These are phyloP conservation scores for Pavo muticus DNA, from an alignment of 2,113 vertebrate genomes.

Conservation along the genomic window DNA sequence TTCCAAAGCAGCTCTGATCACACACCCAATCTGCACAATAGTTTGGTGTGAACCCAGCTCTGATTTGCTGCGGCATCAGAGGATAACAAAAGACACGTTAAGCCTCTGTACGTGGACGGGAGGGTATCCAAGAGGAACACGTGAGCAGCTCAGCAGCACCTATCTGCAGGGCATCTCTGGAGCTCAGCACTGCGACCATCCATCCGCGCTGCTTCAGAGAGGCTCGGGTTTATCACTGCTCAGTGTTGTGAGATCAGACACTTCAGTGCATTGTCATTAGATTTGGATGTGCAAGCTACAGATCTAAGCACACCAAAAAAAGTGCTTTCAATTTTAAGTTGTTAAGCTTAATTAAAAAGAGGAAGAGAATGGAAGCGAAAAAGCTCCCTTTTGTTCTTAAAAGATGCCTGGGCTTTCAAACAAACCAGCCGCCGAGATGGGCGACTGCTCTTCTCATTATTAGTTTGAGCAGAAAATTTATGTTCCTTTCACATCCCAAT, in stretches of 20 bases:
- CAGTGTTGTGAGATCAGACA: not conserved
- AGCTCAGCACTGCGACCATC: not conserved
- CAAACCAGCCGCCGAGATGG: not conserved
- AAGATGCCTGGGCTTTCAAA: not conserved
- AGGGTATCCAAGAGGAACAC: not conserved
- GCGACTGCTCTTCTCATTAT: not conserved
- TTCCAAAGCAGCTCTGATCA: not conserved
- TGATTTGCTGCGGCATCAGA: not conserved
- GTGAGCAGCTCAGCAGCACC: not conserved
- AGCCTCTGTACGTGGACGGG: not conserved
- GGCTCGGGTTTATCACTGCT: not conserved
- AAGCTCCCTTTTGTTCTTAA: not conserved
- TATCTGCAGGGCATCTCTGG: not conserved
- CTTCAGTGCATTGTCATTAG: fast-evolving
- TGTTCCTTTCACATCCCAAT: not conserved
- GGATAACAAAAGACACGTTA: not conserved
- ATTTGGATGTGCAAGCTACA: not conserved
- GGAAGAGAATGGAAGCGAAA: constrained; percentile 19
- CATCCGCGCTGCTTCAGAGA: not conserved
- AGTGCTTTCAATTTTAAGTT: not conserved
- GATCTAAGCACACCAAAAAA: not conserved
- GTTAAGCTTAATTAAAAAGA: not conserved
- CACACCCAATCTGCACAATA: not conserved
- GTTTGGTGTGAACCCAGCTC: not conserved
- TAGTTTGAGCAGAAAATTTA: not conserved